Evolutionary conservation across 2,797 vertebrate genomes (phyloP).

Genomic region (Eremophila alpestris): DNA sequence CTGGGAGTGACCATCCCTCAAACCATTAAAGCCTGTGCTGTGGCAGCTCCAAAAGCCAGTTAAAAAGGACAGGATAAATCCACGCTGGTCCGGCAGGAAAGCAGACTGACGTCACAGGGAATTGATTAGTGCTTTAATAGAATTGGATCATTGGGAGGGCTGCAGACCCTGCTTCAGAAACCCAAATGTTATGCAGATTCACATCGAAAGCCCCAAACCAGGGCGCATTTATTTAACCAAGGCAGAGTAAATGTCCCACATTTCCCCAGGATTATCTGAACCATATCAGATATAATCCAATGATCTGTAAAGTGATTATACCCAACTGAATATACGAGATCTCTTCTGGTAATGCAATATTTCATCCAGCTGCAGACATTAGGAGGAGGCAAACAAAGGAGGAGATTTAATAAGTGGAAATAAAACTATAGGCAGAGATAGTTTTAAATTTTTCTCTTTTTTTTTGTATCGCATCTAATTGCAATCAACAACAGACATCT

Average conservation of each 20-base stretch:
- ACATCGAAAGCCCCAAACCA: not conserved
- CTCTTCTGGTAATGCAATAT: constrained; percentile 72
- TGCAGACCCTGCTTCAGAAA: constrained; percentile 48
- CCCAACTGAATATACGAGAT: constrained; percentile 65
- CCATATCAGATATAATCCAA: constrained; percentile 63
- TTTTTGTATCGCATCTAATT: constrained; percentile 99
- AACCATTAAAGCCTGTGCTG: not conserved
- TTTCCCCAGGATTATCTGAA: constrained; percentile 54
- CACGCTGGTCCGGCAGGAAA: not conserved
- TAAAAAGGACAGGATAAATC: not conserved
- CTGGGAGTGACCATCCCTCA: not conserved
- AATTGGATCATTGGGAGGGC: constrained; percentile 37
- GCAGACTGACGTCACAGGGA: constrained; percentile 4
- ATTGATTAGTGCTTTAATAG: constrained; percentile 55
- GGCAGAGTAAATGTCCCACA: constrained; percentile 40
- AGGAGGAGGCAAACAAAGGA: constrained; percentile 78
- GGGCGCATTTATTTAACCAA: constrained; percentile 50
- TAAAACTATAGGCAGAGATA: constrained; percentile 87
- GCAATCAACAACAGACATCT: constrained; percentile 99
- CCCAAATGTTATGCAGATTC: constrained; percentile 32
- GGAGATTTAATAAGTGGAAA: constrained; percentile 82
- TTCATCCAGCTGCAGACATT: constrained; percentile 79
- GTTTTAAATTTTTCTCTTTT: constrained; percentile 88
- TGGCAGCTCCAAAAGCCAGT: not conserved
- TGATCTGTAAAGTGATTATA: constrained; percentile 60